phyloP scores from a whole-genome alignment of 2,797 vertebrate species.

The Epinephelus awoara region DNA sequence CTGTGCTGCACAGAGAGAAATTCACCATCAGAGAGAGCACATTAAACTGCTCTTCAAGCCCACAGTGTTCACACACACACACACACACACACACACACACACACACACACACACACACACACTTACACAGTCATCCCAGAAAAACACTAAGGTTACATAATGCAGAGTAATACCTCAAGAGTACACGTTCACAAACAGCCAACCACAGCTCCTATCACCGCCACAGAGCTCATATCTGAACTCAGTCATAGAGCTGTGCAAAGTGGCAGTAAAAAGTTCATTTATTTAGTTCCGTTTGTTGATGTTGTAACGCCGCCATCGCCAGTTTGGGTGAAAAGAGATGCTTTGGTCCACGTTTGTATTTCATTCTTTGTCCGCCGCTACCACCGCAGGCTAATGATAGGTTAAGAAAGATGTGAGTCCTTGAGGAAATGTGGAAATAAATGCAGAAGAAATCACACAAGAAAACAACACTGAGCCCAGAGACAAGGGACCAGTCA shows the following conservation, averaged over 20 bases:
- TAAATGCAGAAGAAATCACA: slow-evolving; percentile 33
- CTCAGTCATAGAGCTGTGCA: slow-evolving; percentile 19
- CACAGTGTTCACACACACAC: slow-evolving; percentile 25
- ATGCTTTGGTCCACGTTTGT: slow-evolving; percentile 53
- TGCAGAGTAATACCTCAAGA: slow-evolving; percentile 61
- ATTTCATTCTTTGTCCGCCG: slow-evolving; percentile 69
- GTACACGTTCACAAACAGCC: slow-evolving; percentile 54
- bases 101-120: slow-evolving; percentile 16
- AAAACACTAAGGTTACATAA: slow-evolving; percentile 74
- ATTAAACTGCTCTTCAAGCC: slow-evolving; percentile 48
- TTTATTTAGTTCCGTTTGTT: slow-evolving; percentile 55
- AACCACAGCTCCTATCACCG: slow-evolving; percentile 34
- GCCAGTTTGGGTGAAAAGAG: slow-evolving; percentile 45
- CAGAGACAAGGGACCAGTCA: not conserved
- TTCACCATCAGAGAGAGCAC: slow-evolving; percentile 50
- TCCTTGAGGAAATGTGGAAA: slow-evolving; percentile 66
- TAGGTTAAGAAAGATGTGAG: slow-evolving; percentile 60
- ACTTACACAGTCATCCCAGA: slow-evolving; percentile 36
- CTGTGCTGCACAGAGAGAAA: slow-evolving; percentile 40
- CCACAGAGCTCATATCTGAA: slow-evolving; percentile 30
- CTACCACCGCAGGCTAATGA: slow-evolving; percentile 66
- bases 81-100: slow-evolving; percentile 5
- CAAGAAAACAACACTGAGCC: slow-evolving; percentile 10
- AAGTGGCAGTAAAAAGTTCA: slow-evolving; percentile 38
- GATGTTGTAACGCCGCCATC: slow-evolving; percentile 44